phyloP scores from a whole-genome alignment of 1,140 invertebrate species.

The Macrosteles quadrilineatus region DNA sequence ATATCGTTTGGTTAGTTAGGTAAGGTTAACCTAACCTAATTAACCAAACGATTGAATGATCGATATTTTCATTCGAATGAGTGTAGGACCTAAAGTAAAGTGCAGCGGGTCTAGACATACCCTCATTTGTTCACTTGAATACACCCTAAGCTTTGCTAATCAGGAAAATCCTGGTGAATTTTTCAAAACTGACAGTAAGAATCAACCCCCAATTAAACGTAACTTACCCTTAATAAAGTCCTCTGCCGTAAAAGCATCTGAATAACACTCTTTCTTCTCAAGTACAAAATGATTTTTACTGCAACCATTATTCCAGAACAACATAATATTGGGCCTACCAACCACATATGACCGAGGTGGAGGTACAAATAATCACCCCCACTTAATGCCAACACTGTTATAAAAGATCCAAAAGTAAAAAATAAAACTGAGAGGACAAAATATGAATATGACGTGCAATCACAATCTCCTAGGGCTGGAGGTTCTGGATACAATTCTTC shows the following conservation, averaged over 20 bases:
- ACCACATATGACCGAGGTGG: constrained; percentile 67
- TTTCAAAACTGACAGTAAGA: too few species aligned
- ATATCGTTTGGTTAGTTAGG: too few species aligned
- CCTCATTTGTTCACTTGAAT: too few species aligned
- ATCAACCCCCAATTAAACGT: too few species aligned
- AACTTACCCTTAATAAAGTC: constrained; percentile 60
- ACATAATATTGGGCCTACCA: constrained; percentile 67
- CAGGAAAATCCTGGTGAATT: too few species aligned
- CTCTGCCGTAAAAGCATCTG: constrained; percentile 65
- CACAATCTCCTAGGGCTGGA: constrained; percentile 61
- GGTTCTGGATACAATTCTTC: constrained; percentile 61
- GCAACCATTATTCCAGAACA: constrained; percentile 69
- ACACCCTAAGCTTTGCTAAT: too few species aligned
- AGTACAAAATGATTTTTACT: constrained; percentile 66
- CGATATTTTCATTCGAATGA: too few species aligned
- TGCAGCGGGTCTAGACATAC: too few species aligned
- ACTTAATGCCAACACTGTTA: constrained; percentile 63
- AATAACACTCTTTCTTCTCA: constrained; percentile 64
- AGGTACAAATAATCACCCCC: constrained; percentile 58
- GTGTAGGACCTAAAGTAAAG: too few species aligned
- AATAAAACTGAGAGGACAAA: constrained; percentile 62
- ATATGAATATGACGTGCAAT: constrained; percentile 67
- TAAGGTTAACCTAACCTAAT: too few species aligned
- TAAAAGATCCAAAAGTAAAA: constrained; percentile 63
- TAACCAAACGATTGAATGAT: too few species aligned